These are phyloP conservation scores for Cephalopachus bancanus DNA, from an alignment of 2,797 vertebrate species.

Conservation along the genomic window DNA sequence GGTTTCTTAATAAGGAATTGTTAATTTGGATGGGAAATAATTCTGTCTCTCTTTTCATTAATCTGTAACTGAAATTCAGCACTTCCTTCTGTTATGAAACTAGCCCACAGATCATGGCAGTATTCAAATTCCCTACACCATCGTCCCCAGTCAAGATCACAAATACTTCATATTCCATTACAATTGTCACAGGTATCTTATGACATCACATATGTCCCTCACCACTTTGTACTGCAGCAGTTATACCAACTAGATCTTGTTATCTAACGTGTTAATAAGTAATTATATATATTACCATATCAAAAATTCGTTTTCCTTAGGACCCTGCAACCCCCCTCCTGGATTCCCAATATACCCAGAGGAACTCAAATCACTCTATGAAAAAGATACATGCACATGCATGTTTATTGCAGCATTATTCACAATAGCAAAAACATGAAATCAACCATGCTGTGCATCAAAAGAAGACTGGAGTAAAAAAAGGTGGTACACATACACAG, in stretches of 20 bases:
- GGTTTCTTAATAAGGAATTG: slow-evolving; percentile 15
- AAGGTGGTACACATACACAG: too few species aligned
- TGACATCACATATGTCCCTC: slow-evolving; percentile 21
- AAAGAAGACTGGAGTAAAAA: too few species aligned
- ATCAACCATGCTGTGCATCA: too few species aligned
- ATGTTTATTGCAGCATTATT: too few species aligned
- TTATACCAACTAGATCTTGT: background rate
- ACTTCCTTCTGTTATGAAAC: background rate
- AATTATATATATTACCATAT: background rate
- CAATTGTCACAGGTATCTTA: slow-evolving; percentile 1
- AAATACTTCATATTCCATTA: background rate
- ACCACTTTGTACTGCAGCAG: background rate
- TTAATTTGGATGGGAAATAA: slow-evolving; percentile 7
- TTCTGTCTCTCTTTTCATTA: background rate
- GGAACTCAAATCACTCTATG: too few species aligned
- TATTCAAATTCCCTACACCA: background rate
- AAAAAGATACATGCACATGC: too few species aligned
- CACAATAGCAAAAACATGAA: too few species aligned
- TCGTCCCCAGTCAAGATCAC: background rate
- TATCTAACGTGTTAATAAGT: slow-evolving; percentile 47
- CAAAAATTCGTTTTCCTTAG: background rate
- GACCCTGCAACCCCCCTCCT: too few species aligned
- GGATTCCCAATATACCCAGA: too few species aligned
- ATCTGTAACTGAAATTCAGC: slow-evolving; percentile 23
- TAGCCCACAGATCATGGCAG: background rate